Base-by-base conservation (phyloP, 2,888 invertebrate species). In the Sympetrum striolatum region DNA sequence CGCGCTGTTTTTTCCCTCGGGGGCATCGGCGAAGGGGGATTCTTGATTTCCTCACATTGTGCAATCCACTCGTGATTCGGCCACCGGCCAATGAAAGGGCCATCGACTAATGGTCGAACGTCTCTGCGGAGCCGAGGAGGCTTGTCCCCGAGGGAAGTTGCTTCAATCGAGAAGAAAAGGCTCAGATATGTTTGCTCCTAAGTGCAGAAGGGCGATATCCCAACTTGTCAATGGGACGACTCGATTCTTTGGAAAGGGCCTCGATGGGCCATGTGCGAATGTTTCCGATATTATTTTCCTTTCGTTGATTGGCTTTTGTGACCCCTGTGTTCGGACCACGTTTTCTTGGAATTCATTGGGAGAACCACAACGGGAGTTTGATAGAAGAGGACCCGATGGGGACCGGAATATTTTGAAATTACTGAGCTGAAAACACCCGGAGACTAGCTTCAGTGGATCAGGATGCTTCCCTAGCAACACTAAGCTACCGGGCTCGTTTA, bases 31-130 rank as follows among this genome's bases (percentile, higher is more conserved):
- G 80, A 35, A 39, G 18, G 22, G 25, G 44, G 8, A 25, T 39
- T 53, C 35, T 82, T 82, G 82, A 82, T 82, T 82, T 82, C 82
- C 82, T 6, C 58, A 58, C 58, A 82, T 82, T 82, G 82, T 82
- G 82, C 82, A 25, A 31, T 37, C n/a, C 53, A 15, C n/a, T 44
- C 81, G 81, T 81, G 81, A 81, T 81, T 48, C 81, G 81, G 81
- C 10, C 5, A 10, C 48, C 82, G 48, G 82, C 82, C 82, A 82
- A 82, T 82, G 82, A 58, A 82, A 82, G 35, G 82, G 58, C 53
- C 82, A 58, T 82, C 14, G 53, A 82, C 82, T 82, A 82, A 82
- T 58, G 82, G 53, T 35, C 31, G 31, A 31, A 18, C 18, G 82
- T 25, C 73, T 73, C 73, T 31, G 73, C 31, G 73, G 73, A 73